Conservation (phyloP, 92 coral and sea anemone species). For the Epizoanthus ramosus region DNA sequence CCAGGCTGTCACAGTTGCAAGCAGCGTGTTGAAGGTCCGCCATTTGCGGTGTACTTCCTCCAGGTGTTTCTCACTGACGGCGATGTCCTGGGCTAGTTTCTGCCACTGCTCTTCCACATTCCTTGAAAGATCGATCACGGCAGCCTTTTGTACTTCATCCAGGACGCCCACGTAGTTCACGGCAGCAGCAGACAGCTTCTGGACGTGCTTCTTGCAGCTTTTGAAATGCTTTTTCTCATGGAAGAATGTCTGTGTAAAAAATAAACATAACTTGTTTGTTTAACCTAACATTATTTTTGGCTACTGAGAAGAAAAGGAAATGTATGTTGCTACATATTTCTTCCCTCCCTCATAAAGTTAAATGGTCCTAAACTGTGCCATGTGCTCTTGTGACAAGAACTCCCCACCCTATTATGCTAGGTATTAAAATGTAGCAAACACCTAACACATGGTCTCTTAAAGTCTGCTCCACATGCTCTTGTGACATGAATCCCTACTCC, state of each 20-base stretch:
- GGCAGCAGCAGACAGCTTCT: conserved; percentile 65
- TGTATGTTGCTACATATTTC: no score
- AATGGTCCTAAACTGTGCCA: no score
- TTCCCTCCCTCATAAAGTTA: no score
- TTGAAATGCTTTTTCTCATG: conserved; percentile 78
- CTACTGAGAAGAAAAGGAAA: not conserved
- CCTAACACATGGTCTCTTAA: conserved; percentile 32
- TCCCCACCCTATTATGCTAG: no score
- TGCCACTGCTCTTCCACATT: conserved; percentile 63
- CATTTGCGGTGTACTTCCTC: conserved; percentile 84
- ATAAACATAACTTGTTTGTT: not conserved
- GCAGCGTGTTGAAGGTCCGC: conserved; percentile 72
- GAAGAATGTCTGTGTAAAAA: conserved; percentile 71
- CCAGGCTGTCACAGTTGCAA: conserved; percentile 67
- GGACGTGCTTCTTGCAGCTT: conserved; percentile 75
- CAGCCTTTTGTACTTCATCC: conserved; percentile 57
- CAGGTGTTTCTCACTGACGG: conserved; percentile 62
- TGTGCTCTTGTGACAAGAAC: no score
- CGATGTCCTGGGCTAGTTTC: conserved; percentile 57
- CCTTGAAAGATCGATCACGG: conserved; percentile 62
- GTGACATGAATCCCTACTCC: no score
- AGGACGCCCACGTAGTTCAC: conserved; percentile 57
- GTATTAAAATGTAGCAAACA: no score
- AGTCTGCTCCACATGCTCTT: not conserved
- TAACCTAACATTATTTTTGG: no score